Evolutionary conservation across 2,113 vertebrate species (phyloP), one percentile per base, ranked within the genome.

Genomic region (Barnardius zonarius): DNA sequence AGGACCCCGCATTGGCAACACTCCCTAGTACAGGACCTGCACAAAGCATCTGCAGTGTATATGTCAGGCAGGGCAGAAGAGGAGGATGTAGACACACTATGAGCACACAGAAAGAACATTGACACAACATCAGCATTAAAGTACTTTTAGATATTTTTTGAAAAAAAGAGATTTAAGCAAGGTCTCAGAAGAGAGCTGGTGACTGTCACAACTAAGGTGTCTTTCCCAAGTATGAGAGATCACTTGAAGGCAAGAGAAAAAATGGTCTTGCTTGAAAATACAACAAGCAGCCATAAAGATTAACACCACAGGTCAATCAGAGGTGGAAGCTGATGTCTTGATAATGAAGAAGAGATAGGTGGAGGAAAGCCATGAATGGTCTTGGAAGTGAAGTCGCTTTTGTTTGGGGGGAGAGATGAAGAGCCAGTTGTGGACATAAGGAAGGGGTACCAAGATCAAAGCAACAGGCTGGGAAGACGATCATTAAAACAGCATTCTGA

Each of bases 361-460:
- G 18, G 49, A 82, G 73, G 44, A 91, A 89, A 92, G 7, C 3
- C 70, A n/a, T 87, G 74, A 79, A 73, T 55, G 31, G 48, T 76
- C 49, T 83, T 92, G n/a, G 57, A 92, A 57, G 57, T 16, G 33
- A 86, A 93, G 62, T 55, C 30, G 24, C 37, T 86, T 81, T 91
- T 77, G 13, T 86, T 54, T 69, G 44, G 20, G 35, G n/a, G 39
- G 39, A 51, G 27, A 72, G 15, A 78, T 48, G 57, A 87, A 37
- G 20, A 90, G 7, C 12, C 43, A 69, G 7, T 31, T 72, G 43
- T 41, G 66, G 3, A 2, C 33, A 62, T 37, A 66, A 37, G 44
- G 48, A 82, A 91, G 11, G 77, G n/a, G 3, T 73, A 86, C 41
- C 48, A 66, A 91, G 89, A 93, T 96, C 81, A 97, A 96, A 96